Evolutionary conservation across 2,888 invertebrate genomes (phyloP), one percentile per base, ranked within the genome.

Genomic region (Vanessa cardui): DNA sequence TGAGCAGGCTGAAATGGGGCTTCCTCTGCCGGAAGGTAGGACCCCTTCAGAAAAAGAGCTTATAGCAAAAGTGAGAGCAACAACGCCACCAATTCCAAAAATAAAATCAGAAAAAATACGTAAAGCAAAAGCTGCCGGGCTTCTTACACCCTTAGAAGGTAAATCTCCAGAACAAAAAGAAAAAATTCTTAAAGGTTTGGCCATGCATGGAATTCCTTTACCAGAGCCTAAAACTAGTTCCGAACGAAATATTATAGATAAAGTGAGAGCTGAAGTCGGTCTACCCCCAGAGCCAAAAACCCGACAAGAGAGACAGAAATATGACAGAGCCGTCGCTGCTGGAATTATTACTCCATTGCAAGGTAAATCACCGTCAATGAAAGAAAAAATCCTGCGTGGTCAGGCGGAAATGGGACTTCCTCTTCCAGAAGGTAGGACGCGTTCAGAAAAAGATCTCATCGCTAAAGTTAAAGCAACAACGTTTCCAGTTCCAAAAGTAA

Each of bases 301-400:
- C 8, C 46, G 63, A 16, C 66, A 72, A 15, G 72, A 74, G 44
- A 74, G 64, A 69, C 64, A 65, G 21, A 77, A 70, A 70, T 76
- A 78, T 54, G 72, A 74, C 1, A 72, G 72, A 71, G 81, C 79
- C 8, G 54, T 72, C 26, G 73, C 73, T 6, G 73, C 70, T 39
- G 80, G 80, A 15, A 26, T 78, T 1, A 73, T 80, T 31, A 72
- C 70, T 12, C 79, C 81, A 2, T 49, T 81, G 60, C 76, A 77
- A 72, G 81, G 80, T 4, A 79, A 77, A 66, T 62, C 76, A 7
- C 7, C 59, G 2, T 50, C 60, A 45, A 68, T 77, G 58, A 79
- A 77, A 65, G 77, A 76, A 64, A 73, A 74, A 61, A 76, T 77
- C 5, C 62, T 79, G 18, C 50, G 61, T 58, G 66, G 58, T 4